phyloP scores from a whole-genome alignment of 2,797 vertebrate species.

The Mastacembelus armatus region DNA sequence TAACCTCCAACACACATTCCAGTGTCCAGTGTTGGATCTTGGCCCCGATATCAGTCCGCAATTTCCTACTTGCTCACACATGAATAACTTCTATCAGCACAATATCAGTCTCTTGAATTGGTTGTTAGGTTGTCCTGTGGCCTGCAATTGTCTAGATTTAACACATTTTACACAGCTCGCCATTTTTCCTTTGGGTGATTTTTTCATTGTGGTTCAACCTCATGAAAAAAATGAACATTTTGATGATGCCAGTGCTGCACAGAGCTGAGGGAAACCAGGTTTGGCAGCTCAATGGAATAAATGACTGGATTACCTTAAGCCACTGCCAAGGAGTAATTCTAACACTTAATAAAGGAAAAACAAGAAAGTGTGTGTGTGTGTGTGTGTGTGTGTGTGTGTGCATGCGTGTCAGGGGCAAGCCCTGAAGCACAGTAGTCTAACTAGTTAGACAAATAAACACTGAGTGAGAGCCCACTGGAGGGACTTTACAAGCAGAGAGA shows the following conservation, averaged over 20 bases:
- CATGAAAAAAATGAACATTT: conserved; percentile 46
- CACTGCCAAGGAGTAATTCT: conserved; percentile 85
- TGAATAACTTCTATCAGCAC: conserved; percentile 50
- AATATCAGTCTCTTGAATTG: conserved; percentile 54
- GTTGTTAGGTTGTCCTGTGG: conserved; percentile 49
- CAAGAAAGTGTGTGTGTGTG: conserved; percentile 35
- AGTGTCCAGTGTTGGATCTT: conserved; percentile 30
- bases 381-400: conserved; percentile 32
- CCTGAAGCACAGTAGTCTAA: conserved; percentile 81
- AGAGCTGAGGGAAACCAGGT: conserved; percentile 78
- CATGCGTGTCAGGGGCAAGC: conserved; percentile 61
- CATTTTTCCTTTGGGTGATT: conserved; percentile 46
- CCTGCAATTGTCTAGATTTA: conserved; percentile 50
- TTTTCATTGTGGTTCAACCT: conserved; percentile 57
- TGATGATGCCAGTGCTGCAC: conserved; percentile 73
- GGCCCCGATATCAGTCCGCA: conserved; percentile 8
- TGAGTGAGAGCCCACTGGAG: conserved; percentile 67
- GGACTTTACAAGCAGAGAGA: conserved; percentile 50
- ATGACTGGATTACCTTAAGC: conserved; percentile 86
- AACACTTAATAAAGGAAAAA: conserved; percentile 87
- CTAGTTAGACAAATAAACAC: conserved; percentile 83
- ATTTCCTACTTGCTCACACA: conserved; percentile 42
- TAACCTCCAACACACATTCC: conserved; percentile 59
- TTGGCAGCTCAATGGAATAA: conserved; percentile 85
- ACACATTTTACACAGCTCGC: conserved; percentile 47